Conservation (phyloP, 2,113 vertebrate species). For the Protobothrops flavoviridis region DNA sequence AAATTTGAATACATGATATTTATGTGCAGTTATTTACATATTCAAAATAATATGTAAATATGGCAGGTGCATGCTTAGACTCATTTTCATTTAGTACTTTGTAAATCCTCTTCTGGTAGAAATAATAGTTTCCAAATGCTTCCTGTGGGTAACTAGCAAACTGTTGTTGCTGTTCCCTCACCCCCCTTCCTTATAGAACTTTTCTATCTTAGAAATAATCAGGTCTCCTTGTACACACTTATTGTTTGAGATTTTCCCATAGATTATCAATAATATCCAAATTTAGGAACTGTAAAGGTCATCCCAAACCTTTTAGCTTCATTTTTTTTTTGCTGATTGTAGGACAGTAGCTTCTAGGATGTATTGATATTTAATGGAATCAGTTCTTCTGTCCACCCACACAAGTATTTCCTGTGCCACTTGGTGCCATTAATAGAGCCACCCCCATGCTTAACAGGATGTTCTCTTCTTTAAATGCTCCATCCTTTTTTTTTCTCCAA, state of each 20-base stretch:
- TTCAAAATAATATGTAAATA: background rate
- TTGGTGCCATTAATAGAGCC: background rate
- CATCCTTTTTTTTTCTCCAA: background rate
- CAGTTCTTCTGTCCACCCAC: background rate
- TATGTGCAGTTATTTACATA: background rate
- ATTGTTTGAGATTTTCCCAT: background rate
- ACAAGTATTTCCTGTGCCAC: background rate
- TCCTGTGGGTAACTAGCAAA: background rate
- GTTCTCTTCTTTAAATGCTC: background rate
- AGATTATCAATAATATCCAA: background rate
- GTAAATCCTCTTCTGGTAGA: background rate
- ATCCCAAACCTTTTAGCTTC: background rate
- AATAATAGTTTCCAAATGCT: background rate
- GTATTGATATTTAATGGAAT: background rate
- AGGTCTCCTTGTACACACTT: background rate
- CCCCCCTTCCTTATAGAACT: background rate
- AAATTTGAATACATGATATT: background rate
- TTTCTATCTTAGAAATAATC: background rate
- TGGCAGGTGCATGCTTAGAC: background rate
- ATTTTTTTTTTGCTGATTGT: background rate
- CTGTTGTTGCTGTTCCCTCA: background rate
- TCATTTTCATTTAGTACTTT: background rate
- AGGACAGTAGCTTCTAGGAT: background rate
- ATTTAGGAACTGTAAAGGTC: background rate
- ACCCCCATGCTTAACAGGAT: background rate